These are phyloP conservation scores for Procapra przewalskii DNA, from an alignment of 2,113 vertebrate genomes.

Conservation along the genomic window DNA sequence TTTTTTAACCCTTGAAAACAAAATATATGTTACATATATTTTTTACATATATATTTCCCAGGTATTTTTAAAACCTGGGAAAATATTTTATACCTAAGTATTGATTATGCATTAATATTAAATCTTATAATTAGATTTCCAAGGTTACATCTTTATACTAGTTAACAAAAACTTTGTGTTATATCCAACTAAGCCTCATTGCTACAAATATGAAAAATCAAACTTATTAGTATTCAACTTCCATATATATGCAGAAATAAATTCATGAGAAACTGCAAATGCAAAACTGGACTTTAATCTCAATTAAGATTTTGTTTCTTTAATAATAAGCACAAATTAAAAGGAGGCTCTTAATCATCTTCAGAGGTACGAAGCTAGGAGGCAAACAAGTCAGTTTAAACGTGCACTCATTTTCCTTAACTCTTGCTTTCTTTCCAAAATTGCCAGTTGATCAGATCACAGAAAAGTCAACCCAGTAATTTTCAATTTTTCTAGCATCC, in stretches of 20 bases:
- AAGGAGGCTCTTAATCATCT: neutral
- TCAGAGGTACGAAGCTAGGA: neutral
- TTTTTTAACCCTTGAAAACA: constrained; percentile 19
- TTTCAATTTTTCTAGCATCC: neutral
- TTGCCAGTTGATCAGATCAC: neutral
- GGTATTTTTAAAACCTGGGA: neutral
- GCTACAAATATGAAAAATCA: constrained; percentile 27
- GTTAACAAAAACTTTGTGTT: constrained; percentile 12
- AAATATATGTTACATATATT: neutral
- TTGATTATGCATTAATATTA: constrained; percentile 22
- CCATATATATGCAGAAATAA: constrained; percentile 16
- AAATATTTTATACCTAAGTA: neutral
- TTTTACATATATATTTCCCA: neutral
- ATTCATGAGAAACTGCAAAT: neutral
- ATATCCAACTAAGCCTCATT: neutral
- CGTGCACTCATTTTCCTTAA: neutral
- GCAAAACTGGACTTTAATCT: neutral
- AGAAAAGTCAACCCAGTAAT: neutral
- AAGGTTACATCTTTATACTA: constrained; percentile 9
- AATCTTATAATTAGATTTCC: neutral
- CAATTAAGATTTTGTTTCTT: neutral
- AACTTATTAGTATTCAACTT: constrained; percentile 10
- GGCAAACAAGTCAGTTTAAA: neutral
- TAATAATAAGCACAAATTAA: neutral
- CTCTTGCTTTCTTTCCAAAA: neutral